Percentiles rank a stretch among this genome's conserved stretches.
phyloP scores from a whole-genome alignment of 2,797 vertebrate genomes.

The Epinephelus malabaricus region DNA sequence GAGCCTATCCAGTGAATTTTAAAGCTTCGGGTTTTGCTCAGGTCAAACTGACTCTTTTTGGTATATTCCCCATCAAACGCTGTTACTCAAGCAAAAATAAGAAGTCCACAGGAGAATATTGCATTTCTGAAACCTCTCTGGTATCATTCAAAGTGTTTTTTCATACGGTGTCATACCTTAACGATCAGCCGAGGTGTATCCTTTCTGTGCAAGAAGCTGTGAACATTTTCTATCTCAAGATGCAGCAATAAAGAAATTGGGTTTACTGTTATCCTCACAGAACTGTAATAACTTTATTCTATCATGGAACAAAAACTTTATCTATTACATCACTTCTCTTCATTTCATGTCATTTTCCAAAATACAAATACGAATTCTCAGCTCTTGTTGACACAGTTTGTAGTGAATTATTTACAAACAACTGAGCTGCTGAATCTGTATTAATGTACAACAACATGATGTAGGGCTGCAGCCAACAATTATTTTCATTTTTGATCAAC shows the following conservation, averaged over 20 bases:
- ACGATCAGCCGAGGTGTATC: not conserved
- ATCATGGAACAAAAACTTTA: not conserved
- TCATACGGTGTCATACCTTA: slow-evolving; percentile 10
- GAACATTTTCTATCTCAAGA: slow-evolving; percentile 14
- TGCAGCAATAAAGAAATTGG: slow-evolving; percentile 19
- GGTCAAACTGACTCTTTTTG: not conserved
- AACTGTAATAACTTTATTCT: slow-evolving; percentile 1
- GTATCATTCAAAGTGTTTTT: slow-evolving; percentile 25
- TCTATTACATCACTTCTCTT: not conserved
- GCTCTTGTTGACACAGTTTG: not conserved
- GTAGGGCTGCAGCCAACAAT: not conserved
- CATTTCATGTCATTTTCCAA: not conserved
- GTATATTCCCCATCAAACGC: not conserved
- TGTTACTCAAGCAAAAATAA: slow-evolving; percentile 11
- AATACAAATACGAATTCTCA: not conserved
- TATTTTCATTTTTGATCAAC: not conserved
- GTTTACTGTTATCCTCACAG: slow-evolving; percentile 10
- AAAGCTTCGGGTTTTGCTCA: not conserved
- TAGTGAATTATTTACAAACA: not conserved
- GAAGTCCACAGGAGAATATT: slow-evolving; percentile 4
- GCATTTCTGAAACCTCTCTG: not conserved
- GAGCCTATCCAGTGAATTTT: not conserved
- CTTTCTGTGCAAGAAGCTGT: slow-evolving; percentile 7
- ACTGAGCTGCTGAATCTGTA: not conserved
- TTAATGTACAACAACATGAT: not conserved